phyloP scores from a whole-genome alignment of 2,113 vertebrate species.

The Elanoides forficatus region DNA sequence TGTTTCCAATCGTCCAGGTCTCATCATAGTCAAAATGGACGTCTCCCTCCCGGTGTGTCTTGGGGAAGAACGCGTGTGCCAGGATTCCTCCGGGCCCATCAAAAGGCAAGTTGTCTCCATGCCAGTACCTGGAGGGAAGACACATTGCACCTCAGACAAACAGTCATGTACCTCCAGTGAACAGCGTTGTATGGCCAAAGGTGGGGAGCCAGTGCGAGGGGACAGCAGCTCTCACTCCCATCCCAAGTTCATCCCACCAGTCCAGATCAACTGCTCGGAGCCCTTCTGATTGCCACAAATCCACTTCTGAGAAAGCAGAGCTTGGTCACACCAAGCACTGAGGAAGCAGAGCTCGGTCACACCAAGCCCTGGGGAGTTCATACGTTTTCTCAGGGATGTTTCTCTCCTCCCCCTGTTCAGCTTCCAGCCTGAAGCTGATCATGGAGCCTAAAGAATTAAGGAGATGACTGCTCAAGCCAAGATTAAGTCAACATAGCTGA shows the following conservation, averaged over 20 bases:
- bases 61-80: slow-evolving; percentile 94
- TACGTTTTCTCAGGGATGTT: background rate
- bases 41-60: slow-evolving; percentile 87
- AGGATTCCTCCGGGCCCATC: slow-evolving; percentile 92
- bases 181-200: background rate
- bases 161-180: rapidly evolving
- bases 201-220: background rate
- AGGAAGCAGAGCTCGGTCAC: background rate
- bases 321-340: background rate
- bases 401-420: background rate
- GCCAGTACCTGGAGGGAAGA: slow-evolving; percentile 83
- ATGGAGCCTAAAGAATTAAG: background rate
- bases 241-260: background rate
- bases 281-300: background rate
- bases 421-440: background rate
- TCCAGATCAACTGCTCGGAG: background rate
- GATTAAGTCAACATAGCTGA: background rate
- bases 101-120: slow-evolving; percentile 91
- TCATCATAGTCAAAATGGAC: slow-evolving; percentile 96
- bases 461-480: background rate
- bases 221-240: background rate
- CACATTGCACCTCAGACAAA: background rate
- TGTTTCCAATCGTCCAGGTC: slow-evolving; percentile 89
- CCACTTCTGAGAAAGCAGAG: background rate
- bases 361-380: background rate